Evolutionary conservation across 2,888 invertebrate genomes (phyloP).

Genomic region (Cerastoderma edule): DNA sequence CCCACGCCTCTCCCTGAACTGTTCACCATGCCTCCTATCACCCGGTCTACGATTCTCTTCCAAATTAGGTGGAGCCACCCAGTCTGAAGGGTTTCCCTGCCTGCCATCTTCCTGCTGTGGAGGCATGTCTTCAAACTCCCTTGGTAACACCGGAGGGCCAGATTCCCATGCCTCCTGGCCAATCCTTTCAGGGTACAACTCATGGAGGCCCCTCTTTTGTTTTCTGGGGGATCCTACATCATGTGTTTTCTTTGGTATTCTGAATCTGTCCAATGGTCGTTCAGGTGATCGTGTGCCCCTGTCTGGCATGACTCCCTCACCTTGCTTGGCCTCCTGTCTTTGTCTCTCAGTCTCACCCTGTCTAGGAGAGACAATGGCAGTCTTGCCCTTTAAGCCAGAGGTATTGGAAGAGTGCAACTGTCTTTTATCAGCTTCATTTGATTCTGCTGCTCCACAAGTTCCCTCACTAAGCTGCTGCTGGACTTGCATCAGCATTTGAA

Average conservation of each 20-base stretch:
- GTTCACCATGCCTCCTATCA: background rate
- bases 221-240: conserved; percentile 18
- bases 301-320: too few species aligned
- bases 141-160: conserved; percentile 10
- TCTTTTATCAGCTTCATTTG: too few species aligned
- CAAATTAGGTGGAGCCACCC: background rate
- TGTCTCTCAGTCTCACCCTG: background rate
- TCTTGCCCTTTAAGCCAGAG: too few species aligned
- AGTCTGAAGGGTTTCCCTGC: background rate
- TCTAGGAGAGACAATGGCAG: too few species aligned
- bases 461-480: conserved; percentile 51
- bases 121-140: conserved; percentile 1
- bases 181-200: conserved; percentile 23
- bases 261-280: conserved; percentile 43
- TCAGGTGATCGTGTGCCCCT: conserved; percentile 36
- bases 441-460: too few species aligned
- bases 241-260: conserved; percentile 42
- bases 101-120: background rate
- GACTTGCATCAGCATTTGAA: conserved; percentile 64
- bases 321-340: too few species aligned
- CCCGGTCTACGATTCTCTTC: conserved; percentile 6
- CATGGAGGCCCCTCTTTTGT: conserved; percentile 27
- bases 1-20: background rate
- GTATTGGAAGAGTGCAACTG: too few species aligned
- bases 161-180: conserved; percentile 17